Evolutionary conservation across 2,113 vertebrate species (phyloP).

Genomic region (Laterallus jamaicensis): DNA sequence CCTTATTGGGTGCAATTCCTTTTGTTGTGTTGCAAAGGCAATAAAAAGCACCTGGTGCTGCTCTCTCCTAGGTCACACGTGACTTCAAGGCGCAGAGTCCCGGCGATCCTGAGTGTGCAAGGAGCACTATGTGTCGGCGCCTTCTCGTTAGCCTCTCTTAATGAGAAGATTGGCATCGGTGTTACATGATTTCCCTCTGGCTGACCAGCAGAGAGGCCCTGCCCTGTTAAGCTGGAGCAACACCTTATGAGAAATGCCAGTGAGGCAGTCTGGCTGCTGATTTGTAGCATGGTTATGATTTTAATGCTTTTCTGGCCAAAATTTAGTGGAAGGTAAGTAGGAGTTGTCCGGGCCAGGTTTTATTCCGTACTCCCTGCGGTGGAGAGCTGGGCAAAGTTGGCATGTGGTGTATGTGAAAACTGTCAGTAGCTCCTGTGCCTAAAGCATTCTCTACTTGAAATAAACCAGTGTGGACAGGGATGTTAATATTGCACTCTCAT

Average conservation of each 20-base stretch:
- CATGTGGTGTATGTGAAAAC: background rate
- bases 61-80: background rate
- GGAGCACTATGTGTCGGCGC: background rate
- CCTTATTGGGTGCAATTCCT: background rate
- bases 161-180: background rate
- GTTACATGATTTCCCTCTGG: background rate
- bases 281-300: background rate
- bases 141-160: background rate
- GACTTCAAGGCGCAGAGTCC: background rate
- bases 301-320: background rate
- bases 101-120: background rate
- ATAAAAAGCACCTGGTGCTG: background rate
- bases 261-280: background rate
- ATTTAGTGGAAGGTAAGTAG: background rate
- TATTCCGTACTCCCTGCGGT: background rate
- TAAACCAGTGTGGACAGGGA: background rate
- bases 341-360: background rate
- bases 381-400: background rate
- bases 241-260: background rate
- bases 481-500: background rate
- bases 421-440: background rate
- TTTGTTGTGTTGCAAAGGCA: conserved; percentile 1
- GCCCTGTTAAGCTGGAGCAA: background rate
- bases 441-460: background rate
- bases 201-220: background rate